Percentiles rank a stretch among this genome's conserved stretches.
Conservation (phyloP, 2,888 invertebrate species). For the Chymomyza amoena region DNA sequence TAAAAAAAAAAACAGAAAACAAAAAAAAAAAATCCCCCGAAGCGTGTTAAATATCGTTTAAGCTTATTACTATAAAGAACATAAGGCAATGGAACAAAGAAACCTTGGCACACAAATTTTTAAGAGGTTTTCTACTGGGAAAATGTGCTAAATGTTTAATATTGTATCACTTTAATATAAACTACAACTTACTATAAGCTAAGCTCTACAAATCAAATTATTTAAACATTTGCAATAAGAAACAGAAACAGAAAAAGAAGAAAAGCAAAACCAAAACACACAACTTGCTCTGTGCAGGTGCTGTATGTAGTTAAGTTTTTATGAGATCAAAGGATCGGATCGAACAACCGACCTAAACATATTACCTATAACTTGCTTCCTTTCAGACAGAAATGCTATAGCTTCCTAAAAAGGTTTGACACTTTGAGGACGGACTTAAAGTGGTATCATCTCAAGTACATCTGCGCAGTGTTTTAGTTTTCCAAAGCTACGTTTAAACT, state of each 20-base stretch:
- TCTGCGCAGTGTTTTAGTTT: conserved; percentile 15
- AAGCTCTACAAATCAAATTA: conserved; percentile 56
- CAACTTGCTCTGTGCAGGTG: conserved; percentile 5
- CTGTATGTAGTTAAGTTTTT: conserved; percentile 26
- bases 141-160: conserved; percentile 39
- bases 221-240: conserved; percentile 51
- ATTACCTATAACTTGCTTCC: conserved; percentile 14
- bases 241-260: too few relatives aligned
- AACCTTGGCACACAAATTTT: conserved; percentile 60
- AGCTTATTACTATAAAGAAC: conserved; percentile 43
- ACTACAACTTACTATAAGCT: conserved; percentile 27
- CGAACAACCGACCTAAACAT: conserved; percentile 26
- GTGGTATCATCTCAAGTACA: conserved; percentile 2
- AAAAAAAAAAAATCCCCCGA: conserved; percentile 5
- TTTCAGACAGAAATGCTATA: conserved; percentile 7
- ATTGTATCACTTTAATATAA: conserved; percentile 27
- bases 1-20: conserved; percentile 50
- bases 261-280: conserved; percentile 64
- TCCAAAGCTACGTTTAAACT: conserved; percentile 11
- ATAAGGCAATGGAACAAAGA: conserved; percentile 59
- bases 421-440: not conserved
- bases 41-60: conserved; percentile 66
- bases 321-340: conserved; percentile 3
- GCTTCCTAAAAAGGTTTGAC: not conserved
- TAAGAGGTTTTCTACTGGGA: conserved; percentile 58